Base-by-base conservation (phyloP, 2,113 vertebrate species). In the Pardalotus punctatus region DNA sequence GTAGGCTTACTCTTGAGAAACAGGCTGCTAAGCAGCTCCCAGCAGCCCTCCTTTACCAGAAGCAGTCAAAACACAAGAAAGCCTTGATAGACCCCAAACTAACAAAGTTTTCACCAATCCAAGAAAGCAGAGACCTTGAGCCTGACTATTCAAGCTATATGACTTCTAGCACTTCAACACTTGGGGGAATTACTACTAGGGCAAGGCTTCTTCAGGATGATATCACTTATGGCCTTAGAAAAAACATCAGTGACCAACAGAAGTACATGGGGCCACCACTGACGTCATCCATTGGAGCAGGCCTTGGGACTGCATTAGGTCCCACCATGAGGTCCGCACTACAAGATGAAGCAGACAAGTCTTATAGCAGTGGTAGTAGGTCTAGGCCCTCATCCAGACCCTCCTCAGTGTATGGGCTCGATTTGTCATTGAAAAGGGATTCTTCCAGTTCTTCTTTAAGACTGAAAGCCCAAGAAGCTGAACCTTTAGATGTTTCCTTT, bases 1-100 rank as follows among this genome's bases (percentile, higher is more conserved):
- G 99, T 87, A 98, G 99, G 69, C 99, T 99, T 33, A 99, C 99
- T 58, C 98, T 99, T 84, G 99, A 99, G 98, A 99, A 99, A 80
- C 99, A 99, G 90, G 99, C 99, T 83, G 99, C 99, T 93, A 99
- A 99, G 91, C 99, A 99, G 96, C 98, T 99, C 4, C 99, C 99
- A 79, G 98, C 99, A n/a, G 99, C 99, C 58, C 98, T 99, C 53
- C 98, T 99, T 66, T 99, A 99, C 94, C 99, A 99, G 95, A 99
- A 99, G 97, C 99, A 99, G 85, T 98, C 99, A 87, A 99, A 99
- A 91, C 99, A 99, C 93, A 99, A 99, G 97, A 99, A 99, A 91
- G 97, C 99, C 73, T 86, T 99, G 69, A 98, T 99, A 94, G 99
- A 99, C 82, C 99, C 99, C 7, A 99, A 99, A 95, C 97, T 99